These are phyloP conservation scores for Scelioninae gen. 1 DNA, from an alignment of 2,888 invertebrate species.

Conservation along the genomic window DNA sequence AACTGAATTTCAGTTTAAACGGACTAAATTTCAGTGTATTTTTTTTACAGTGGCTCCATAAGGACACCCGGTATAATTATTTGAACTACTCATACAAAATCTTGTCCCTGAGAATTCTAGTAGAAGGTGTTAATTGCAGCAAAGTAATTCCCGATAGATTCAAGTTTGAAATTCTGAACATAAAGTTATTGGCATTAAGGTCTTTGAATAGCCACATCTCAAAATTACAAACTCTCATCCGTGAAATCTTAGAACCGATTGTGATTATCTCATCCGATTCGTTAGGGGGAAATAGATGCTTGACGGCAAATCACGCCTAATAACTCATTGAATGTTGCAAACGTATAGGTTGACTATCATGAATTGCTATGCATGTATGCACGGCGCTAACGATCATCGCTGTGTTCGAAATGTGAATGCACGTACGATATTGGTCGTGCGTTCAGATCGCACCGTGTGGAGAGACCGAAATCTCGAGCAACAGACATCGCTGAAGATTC, in stretches of 20 bases:
- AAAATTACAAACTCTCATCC: slow-evolving; percentile 21
- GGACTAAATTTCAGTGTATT: no score
- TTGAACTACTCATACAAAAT: no score
- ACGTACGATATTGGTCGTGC: slow-evolving; percentile 45
- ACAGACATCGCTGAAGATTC: slow-evolving; percentile 77
- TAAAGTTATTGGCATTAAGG: slow-evolving; percentile 24
- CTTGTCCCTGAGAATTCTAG: no score
- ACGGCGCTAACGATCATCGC: slow-evolving; percentile 53
- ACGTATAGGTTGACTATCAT: slow-evolving; percentile 73
- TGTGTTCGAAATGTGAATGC: slow-evolving; percentile 42
- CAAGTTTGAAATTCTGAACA: background rate
- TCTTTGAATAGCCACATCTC: slow-evolving; percentile 26
- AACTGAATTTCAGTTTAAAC: no score
- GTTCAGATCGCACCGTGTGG: slow-evolving; percentile 59
- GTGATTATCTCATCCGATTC: slow-evolving; percentile 19
- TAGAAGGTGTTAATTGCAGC: background rate
- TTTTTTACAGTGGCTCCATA: no score
- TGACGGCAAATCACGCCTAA: slow-evolving; percentile 61
- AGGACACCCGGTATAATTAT: no score
- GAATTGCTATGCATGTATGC: slow-evolving; percentile 69
- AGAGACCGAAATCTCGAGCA: slow-evolving; percentile 74
- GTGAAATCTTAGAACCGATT: slow-evolving; percentile 26
- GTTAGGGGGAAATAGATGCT: slow-evolving; percentile 56
- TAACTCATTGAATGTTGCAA: slow-evolving; percentile 67
- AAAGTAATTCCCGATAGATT: background rate